phyloP scores from a whole-genome alignment of 1,140 invertebrate genomes.

The Mamestra configurata region DNA sequence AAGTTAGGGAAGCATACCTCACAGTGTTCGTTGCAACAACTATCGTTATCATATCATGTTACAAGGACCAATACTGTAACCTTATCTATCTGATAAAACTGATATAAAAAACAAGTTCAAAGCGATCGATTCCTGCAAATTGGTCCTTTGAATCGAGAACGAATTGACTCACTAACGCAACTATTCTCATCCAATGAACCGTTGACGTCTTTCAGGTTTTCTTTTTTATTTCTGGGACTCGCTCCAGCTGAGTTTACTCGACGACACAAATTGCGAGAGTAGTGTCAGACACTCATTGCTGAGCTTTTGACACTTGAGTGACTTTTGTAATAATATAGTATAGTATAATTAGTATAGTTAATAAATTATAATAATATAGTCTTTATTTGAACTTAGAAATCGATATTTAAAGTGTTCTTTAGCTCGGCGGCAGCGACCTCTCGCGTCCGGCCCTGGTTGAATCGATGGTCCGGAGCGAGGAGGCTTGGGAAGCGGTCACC shows the following conservation, averaged over 20 bases:
- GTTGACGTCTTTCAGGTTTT: background rate
- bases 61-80: background rate
- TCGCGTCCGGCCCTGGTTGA: no score
- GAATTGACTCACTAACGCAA: constrained; percentile 5
- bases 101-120: background rate
- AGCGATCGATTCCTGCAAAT: background rate
- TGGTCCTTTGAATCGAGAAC: background rate
- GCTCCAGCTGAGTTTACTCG: constrained; percentile 1
- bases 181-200: constrained; percentile 27
- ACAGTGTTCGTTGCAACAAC: no score
- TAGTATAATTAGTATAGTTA: no score
- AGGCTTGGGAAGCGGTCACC: no score
- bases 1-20: no score
- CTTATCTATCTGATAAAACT: background rate
- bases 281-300: constrained; percentile 7
- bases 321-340: background rate
- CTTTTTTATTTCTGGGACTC: background rate
- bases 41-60: background rate
- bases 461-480: no score
- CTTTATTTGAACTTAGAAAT: no score
- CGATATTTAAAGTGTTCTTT: no score
- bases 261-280: background rate
- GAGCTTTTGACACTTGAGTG: background rate
- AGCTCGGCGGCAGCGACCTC: no score
- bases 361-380: no score